phyloP scores from a whole-genome alignment of 2,797 vertebrate species.

The Poecilia velifera region DNA sequence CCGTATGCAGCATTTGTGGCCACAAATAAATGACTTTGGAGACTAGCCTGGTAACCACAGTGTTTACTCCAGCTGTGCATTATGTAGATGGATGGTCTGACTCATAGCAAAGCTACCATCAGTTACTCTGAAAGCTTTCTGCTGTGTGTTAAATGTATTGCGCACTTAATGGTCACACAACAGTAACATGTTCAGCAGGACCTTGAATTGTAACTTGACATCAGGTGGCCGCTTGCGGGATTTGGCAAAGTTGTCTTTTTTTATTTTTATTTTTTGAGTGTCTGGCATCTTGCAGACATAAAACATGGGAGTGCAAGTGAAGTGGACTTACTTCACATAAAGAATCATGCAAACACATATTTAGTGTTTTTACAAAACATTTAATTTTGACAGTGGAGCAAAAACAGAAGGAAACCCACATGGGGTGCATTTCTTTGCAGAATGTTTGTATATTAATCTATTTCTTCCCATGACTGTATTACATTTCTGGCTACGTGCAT shows the following conservation, averaged over 20 bases:
- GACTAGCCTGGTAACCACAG: conserved; percentile 13
- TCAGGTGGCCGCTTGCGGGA: background rate
- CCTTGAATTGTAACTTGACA: background rate
- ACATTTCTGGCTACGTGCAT: background rate
- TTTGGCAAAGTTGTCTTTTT: background rate
- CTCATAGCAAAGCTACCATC: conserved; percentile 7
- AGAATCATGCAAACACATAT: background rate
- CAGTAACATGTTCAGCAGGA: background rate
- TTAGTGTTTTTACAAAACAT: background rate
- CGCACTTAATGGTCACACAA: conserved; percentile 1
- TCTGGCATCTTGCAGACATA: background rate
- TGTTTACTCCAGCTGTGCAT: background rate
- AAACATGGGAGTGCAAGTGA: background rate
- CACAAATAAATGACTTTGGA: conserved; percentile 11
- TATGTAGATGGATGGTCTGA: conserved; percentile 23
- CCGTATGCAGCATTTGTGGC: conserved; percentile 10
- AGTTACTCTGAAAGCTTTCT: conserved; percentile 21
- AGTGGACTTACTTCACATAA: background rate
- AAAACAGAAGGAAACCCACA: background rate
- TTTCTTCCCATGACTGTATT: background rate
- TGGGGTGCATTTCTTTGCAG: background rate
- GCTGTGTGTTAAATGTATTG: background rate
- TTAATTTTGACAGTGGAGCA: background rate
- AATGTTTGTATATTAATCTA: background rate
- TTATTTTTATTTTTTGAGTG: background rate